Base-by-base conservation (phyloP, 2,113 vertebrate genomes). In the Calidris pygmaea region DNA sequence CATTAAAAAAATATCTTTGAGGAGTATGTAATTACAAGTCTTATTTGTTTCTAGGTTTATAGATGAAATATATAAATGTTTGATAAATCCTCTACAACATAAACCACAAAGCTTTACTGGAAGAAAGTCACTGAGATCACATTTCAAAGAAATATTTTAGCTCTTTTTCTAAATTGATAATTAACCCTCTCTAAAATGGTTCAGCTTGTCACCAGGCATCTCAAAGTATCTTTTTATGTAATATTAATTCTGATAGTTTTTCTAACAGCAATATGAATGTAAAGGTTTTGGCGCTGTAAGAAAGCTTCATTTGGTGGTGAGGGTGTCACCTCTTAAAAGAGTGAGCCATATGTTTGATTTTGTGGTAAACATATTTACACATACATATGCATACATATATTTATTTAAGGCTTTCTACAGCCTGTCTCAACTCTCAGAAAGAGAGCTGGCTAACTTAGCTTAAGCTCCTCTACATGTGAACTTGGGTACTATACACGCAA, bases 131-230 rank as follows among this genome's bases (percentile, higher is more conserved):
- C 30, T 67, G 53, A 48, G 84, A 71, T 95, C 91, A 84, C 39
- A 12, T 96, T 97, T 96, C 91, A 67, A 89, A 92, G 94, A 91
- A 94, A 90, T 91, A 88, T 90, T 95, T 96, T 65, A 96, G 52
- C 29, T 71, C 56, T 85, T 80, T 93, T 92, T 81, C 78, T 74
- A 85, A 78, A 88, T 89, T 85, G 87, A 83, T 87, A 93, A 88
- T 93, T 96, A 82, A 63, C 39, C 22, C 83, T 93, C 65, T 82
- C 85, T 95, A n/a, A 93, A 92, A 92, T 89, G 67, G 45, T 93
- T 90, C 63, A 84, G 52, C 90, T 84, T 94, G 68, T 89, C 53
- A 84, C 26, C 56, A 95, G 34, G 53, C 73, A 78, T 90, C 85
- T 86, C 56, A 91, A 56, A 63, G 27, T 85, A 39, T 82, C 85